Evolutionary conservation across 1,140 invertebrate genomes (phyloP).

Genomic region (Bombus confusus): DNA sequence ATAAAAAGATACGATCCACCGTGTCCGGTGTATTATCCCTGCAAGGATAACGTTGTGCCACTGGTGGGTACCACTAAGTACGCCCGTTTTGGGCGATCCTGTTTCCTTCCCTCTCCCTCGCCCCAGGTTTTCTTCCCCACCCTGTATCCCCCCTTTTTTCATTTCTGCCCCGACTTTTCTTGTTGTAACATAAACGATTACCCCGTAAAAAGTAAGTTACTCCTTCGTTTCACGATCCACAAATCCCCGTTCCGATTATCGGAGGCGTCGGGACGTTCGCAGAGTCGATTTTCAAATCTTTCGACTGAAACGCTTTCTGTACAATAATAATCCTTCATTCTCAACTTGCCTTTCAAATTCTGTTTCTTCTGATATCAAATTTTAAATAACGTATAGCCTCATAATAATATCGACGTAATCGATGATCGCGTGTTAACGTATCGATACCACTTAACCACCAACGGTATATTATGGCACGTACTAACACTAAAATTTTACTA

Average conservation of each 20-base stretch:
- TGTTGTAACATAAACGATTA: conserved; percentile 36
- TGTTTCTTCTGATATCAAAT: neutral
- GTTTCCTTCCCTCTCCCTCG: conserved; percentile 56
- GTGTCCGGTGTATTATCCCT: conserved; percentile 65
- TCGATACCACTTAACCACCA: neutral
- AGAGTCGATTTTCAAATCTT: neutral
- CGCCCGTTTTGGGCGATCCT: conserved; percentile 77
- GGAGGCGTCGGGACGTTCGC: neutral
- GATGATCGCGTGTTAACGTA: neutral
- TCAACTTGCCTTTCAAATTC: neutral
- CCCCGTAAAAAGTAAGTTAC: conserved; percentile 18
- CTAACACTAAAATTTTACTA: conserved; percentile 42
- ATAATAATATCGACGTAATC: neutral
- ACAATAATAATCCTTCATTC: too few relatives aligned
- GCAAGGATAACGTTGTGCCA: conserved; percentile 58
- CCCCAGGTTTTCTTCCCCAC: neutral
- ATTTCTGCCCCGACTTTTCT: conserved; percentile 4
- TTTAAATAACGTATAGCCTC: neutral
- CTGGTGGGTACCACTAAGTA: conserved; percentile 73
- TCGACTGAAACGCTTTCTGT: neutral
- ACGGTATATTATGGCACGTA: conserved; percentile 23
- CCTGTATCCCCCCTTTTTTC: neutral
- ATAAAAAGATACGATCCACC: conserved; percentile 63
- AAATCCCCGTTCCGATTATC: neutral
- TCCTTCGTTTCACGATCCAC: conserved; percentile 18